These are phyloP conservation scores for Clostera curtula DNA, from an alignment of 2,888 invertebrate genomes.

Conservation along the genomic window DNA sequence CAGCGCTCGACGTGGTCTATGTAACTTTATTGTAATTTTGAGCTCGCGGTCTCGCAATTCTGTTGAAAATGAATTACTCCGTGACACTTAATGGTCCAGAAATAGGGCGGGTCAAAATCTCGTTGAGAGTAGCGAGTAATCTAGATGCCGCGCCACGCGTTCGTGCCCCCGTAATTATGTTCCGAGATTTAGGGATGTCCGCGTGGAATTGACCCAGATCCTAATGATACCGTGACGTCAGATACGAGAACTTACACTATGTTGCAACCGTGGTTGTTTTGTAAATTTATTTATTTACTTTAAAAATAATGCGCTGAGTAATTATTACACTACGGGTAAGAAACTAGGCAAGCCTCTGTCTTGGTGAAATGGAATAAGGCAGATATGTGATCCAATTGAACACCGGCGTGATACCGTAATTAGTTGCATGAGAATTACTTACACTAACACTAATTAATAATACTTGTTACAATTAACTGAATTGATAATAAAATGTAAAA, in stretches of 20 bases:
- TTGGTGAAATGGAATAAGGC: too few species aligned
- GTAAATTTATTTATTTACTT: too few species aligned
- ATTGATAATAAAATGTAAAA: too few species aligned
- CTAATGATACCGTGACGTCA: slow-evolving; percentile 37
- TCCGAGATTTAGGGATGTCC: slow-evolving; percentile 46
- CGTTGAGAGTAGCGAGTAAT: slow-evolving; percentile 31
- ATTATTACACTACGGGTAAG: too few species aligned
- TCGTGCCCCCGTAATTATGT: slow-evolving; percentile 41
- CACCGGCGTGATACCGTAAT: too few species aligned
- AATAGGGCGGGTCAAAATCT: slow-evolving; percentile 41
- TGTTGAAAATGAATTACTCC: slow-evolving; percentile 15
- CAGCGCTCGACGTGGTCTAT: too few species aligned
- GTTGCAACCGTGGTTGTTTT: slow-evolving; percentile 31
- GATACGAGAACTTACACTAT: slow-evolving; percentile 20
- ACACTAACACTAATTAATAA: too few species aligned
- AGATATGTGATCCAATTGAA: too few species aligned
- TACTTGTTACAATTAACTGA: too few species aligned
- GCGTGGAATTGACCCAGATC: slow-evolving; percentile 48
- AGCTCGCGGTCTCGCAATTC: not conserved
- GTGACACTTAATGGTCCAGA: slow-evolving; percentile 18
- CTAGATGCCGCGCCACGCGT: slow-evolving; percentile 35
- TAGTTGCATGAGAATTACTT: too few species aligned
- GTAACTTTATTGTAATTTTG: not conserved
- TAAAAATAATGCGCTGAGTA: too few species aligned
- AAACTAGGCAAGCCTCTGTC: too few species aligned